Evolutionary conservation across 2,113 vertebrate species (phyloP).

Genomic region (Atherinomorus stipes): DNA sequence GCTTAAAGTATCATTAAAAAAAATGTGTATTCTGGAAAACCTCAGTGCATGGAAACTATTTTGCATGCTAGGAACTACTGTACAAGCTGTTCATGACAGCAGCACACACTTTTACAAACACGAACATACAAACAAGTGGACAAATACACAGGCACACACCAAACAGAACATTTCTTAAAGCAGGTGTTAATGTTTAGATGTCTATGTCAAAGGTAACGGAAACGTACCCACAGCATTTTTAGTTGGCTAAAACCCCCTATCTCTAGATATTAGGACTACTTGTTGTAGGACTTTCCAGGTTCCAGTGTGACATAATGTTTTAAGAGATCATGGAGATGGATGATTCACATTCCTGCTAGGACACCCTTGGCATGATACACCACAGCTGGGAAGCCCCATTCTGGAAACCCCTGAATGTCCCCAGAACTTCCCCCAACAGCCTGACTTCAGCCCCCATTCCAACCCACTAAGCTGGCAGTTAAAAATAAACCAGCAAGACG

Average conservation of each 20-base stretch:
- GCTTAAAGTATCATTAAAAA: slow-evolving; percentile 20
- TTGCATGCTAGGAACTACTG: slow-evolving; percentile 6
- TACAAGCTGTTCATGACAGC: slow-evolving; percentile 20
- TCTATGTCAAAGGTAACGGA: slow-evolving; percentile 23
- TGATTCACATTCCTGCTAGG: slow-evolving; percentile 69
- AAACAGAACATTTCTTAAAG: not conserved
- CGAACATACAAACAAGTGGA: not conserved
- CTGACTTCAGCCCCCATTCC: slow-evolving; percentile 42
- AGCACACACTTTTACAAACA: slow-evolving; percentile 34
- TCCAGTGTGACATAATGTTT: slow-evolving; percentile 60
- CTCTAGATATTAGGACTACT: slow-evolving; percentile 30
- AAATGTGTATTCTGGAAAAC: slow-evolving; percentile 42
- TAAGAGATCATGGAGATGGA: slow-evolving; percentile 58
- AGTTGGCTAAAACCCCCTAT: slow-evolving; percentile 42
- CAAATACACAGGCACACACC: not conserved
- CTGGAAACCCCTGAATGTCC: slow-evolving; percentile 71
- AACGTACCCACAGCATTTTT: slow-evolving; percentile 20
- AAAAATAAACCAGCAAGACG: slow-evolving; percentile 68
- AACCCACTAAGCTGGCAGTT: slow-evolving; percentile 29
- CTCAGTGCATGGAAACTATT: slow-evolving; percentile 43
- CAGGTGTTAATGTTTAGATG: not conserved
- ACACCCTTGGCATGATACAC: slow-evolving; percentile 62
- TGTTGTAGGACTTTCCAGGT: slow-evolving; percentile 67
- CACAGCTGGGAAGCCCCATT: slow-evolving; percentile 71
- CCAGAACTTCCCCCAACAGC: slow-evolving; percentile 46